A percentile compares a stretch with the other conserved stretches of the same genome.
phyloP scores from a whole-genome alignment of 2,888 invertebrate species.

The Parapristionchus giblindavisi region DNA sequence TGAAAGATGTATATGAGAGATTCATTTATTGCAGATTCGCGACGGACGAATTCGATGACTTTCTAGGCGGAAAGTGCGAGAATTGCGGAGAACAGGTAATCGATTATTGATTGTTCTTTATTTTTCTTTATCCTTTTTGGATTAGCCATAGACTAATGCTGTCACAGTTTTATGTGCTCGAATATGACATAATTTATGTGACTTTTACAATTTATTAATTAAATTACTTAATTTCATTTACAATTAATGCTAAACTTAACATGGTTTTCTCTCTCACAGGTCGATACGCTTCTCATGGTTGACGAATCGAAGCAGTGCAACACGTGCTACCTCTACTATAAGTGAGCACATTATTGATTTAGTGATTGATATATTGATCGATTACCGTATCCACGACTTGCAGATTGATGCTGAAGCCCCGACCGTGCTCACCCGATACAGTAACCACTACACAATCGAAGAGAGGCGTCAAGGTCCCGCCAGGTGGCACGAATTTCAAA shows the following conservation, averaged over 20 bases:
- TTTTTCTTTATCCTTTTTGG: too few relatives aligned
- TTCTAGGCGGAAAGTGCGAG: slow-evolving; percentile 18
- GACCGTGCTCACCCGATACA: slow-evolving; percentile 20
- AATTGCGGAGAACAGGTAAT: slow-evolving; percentile 30
- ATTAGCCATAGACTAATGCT: too few relatives aligned
- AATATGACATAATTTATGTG: too few relatives aligned
- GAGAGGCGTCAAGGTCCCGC: slow-evolving; percentile 4
- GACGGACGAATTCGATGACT: background rate
- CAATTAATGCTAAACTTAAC: too few relatives aligned
- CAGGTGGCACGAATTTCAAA: too few relatives aligned
- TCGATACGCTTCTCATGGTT: slow-evolving; percentile 15
- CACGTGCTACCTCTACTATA: slow-evolving; percentile 35
- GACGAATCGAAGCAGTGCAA: slow-evolving; percentile 38
- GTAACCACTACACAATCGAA: too few relatives aligned
- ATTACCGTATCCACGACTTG: background rate
- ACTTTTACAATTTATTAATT: background rate
- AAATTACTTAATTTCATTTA: background rate
- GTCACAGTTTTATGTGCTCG: too few relatives aligned
- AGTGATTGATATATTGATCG: background rate
- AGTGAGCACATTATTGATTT: slow-evolving; percentile 28
- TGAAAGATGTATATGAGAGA: too few relatives aligned
- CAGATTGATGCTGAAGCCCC: slow-evolving; percentile 33
- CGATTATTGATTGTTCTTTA: background rate
- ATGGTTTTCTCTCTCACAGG: slow-evolving; percentile 11
- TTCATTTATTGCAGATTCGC: too few relatives aligned